Evolutionary conservation across 2,797 vertebrate genomes (phyloP), one percentile per base, ranked within the genome.

Genomic region (Smutsia temminckii): DNA sequence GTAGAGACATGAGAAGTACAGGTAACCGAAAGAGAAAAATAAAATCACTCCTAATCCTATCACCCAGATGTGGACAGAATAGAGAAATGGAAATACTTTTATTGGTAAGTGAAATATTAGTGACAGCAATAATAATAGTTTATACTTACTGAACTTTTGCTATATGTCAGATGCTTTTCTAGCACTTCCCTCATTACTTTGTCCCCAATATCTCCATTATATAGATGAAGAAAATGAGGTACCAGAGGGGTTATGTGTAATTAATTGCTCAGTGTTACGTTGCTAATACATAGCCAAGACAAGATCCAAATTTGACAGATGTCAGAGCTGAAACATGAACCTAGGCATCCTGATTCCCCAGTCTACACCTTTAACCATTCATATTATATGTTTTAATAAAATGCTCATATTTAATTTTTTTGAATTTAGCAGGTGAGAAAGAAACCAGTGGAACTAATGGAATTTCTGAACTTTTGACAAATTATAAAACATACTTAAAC

Each of bases 401-500:
- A 68, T 86, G 40, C 21, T 81, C 37, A 85, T 42, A 71, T 80
- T 94, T 68, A 69, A 71, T 57, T 93, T 71, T 66, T 92, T 96
- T 93, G 4, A 90, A 40, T 80, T 71, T 72, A 83, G 87, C 32
- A 59, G 49, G 23, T 64, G 63, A 81, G 51, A 89, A 96, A 80
- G 42, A 78, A 83, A 68, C 13, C 71, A 46, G 5, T 81, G 25
- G 59, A 88, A 51, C 46, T 85, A 46, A 83, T 83, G 34, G 57
- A 89, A 92, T 86, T 89, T 68, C 61, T 81, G 34, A 95, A 84
- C 51, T 79, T 90, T 49, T 69, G 74, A 83, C 80, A 90, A 71
- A 71, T 89, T 86, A 42, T 79, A 10, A 92, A 80, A 86, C 90
- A 34, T 40, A 42, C 34, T 78, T 91, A 55, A 80, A 83, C 83